Evolutionary conservation across 2,888 invertebrate genomes (phyloP).

Genomic region (Orchesellides sinensis): DNA sequence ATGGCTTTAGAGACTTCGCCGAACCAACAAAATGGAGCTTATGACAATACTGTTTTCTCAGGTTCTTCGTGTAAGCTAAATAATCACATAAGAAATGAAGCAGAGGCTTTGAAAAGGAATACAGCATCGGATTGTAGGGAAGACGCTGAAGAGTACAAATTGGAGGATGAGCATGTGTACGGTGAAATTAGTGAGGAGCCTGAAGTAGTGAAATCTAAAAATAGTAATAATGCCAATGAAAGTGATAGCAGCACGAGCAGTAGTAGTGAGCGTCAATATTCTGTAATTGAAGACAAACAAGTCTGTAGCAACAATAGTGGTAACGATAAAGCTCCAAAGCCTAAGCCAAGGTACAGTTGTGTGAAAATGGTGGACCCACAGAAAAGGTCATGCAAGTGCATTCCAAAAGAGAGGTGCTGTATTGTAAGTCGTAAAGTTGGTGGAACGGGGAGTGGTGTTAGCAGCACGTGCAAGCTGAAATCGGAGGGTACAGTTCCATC

Average conservation of each 20-base stretch:
- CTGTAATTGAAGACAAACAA: slow-evolving; percentile 65
- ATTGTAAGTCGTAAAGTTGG: slow-evolving; percentile 34
- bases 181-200: slow-evolving; percentile 73
- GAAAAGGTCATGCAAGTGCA: slow-evolving; percentile 68
- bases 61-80: background rate
- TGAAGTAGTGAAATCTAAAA: background rate
- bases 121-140: slow-evolving; percentile 35
- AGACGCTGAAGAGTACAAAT: slow-evolving; percentile 68
- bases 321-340: slow-evolving; percentile 56
- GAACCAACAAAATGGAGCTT: slow-evolving; percentile 31
- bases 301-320: slow-evolving; percentile 36
- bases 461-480: slow-evolving; percentile 43
- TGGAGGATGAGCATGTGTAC: slow-evolving; percentile 73
- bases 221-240: slow-evolving; percentile 12
- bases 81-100: slow-evolving; percentile 8
- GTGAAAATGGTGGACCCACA: slow-evolving; percentile 66
- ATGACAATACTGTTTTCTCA: slow-evolving; percentile 8
- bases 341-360: slow-evolving; percentile 64
- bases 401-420: slow-evolving; percentile 68
- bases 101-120: too few relatives aligned
- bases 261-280: slow-evolving; percentile 63
- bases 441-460: slow-evolving; percentile 8
- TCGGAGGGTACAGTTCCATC: too few relatives aligned
- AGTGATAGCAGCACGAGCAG: slow-evolving; percentile 9
- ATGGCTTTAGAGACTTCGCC: slow-evolving; percentile 35